These are phyloP conservation scores for Alaudala cheleensis DNA, from an alignment of 2,113 vertebrate genomes.

Conservation along the genomic window DNA sequence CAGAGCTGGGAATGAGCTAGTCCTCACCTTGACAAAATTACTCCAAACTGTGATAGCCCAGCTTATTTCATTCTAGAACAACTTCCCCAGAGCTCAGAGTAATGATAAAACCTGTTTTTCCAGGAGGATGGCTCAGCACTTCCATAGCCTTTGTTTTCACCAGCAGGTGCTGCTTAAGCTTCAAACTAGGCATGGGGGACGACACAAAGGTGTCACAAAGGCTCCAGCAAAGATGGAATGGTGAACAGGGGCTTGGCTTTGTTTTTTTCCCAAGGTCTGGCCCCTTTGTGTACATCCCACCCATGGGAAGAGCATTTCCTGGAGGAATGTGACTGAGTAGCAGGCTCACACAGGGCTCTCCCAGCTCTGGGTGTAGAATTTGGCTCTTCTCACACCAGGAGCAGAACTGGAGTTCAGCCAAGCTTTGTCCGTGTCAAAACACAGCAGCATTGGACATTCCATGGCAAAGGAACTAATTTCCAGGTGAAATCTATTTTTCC, in stretches of 20 bases:
- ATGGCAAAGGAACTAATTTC: background rate
- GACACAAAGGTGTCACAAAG: background rate
- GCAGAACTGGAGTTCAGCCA: background rate
- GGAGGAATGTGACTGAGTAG: background rate
- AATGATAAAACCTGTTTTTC: conserved; percentile 7
- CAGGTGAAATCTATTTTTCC: background rate
- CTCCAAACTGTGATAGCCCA: background rate
- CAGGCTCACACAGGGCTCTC: background rate
- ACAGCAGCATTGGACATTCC: background rate
- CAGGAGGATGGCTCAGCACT: conserved; percentile 1
- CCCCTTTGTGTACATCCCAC: fast-evolving
- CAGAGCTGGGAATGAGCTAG: background rate
- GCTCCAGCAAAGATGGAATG: background rate
- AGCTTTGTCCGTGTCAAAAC: background rate
- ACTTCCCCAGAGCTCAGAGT: background rate
- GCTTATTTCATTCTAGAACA: background rate
- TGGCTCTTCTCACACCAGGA: background rate
- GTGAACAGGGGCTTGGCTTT: background rate
- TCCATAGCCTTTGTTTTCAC: background rate
- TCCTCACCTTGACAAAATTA: background rate
- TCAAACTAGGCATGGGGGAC: background rate
- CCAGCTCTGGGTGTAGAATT: fast-evolving
- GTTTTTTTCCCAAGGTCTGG: background rate
- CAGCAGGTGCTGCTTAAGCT: conserved; percentile 54
- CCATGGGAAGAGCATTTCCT: background rate